Conservation (phyloP, 2,113 vertebrate species). For the Cinclus mexicanus region DNA sequence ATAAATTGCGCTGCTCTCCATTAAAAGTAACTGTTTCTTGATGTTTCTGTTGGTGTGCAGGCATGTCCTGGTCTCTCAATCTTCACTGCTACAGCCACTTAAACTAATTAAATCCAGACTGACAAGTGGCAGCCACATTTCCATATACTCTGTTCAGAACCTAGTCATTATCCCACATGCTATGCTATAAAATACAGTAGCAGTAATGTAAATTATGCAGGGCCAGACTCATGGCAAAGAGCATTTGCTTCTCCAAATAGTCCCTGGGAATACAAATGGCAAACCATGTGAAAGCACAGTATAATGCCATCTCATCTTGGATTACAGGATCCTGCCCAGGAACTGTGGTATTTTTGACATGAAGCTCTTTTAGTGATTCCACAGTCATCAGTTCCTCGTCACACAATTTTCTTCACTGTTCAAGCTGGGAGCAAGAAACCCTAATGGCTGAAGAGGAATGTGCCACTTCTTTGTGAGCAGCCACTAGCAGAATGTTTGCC, state of each 20-base stretch:
- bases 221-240: neutral
- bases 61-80: neutral
- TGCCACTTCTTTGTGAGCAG: constrained; percentile 25
- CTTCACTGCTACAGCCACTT: neutral
- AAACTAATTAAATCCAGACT: neutral
- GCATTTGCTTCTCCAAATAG: constrained; percentile 45
- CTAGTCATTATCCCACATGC: neutral
- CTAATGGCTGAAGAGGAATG: neutral
- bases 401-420: neutral
- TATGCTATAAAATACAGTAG: constrained; percentile 13
- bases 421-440: neutral
- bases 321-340: neutral
- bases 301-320: constrained; percentile 9
- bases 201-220: constrained; percentile 28
- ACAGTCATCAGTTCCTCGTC: neutral
- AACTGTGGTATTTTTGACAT: neutral
- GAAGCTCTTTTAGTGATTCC: neutral
- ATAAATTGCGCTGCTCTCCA: neutral
- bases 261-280: constrained; percentile 1
- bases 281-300: neutral
- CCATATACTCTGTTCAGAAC: neutral
- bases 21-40: neutral
- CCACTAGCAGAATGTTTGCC: constrained; percentile 5
- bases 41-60: neutral
- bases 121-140: constrained; percentile 26